Percentiles rank a stretch among this genome's conserved stretches.
phyloP scores from a whole-genome alignment of 1,140 invertebrate species.

The Brachionus paranguensis region DNA sequence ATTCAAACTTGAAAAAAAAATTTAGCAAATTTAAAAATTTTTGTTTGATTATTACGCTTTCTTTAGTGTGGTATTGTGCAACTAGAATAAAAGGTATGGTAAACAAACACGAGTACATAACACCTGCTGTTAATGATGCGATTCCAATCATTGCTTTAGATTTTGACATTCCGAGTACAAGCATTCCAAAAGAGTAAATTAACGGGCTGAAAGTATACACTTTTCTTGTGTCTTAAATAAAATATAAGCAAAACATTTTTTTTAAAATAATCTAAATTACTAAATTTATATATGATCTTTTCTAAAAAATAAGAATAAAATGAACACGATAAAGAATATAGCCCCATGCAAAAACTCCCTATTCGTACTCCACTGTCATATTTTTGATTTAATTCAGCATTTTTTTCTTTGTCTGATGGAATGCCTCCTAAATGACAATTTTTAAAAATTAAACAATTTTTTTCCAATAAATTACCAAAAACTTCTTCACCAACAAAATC shows the following conservation, averaged over 20 bases:
- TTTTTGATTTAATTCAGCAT: constrained; percentile 57
- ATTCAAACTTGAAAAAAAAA: constrained; percentile 16
- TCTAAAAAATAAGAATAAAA: constrained; percentile 82
- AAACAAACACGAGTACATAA: constrained; percentile 94
- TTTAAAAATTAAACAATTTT: constrained; percentile 42
- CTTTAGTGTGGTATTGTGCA: constrained; percentile 81
- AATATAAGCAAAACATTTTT: not conserved
- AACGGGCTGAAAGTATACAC: constrained; percentile 85
- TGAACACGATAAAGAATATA: constrained; percentile 88
- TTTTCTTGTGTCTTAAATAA: constrained; percentile 65
- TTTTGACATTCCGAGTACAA: constrained; percentile 72
- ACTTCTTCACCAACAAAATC: constrained; percentile 93
- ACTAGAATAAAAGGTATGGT: constrained; percentile 91
- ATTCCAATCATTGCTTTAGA: constrained; percentile 58
- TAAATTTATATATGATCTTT: constrained; percentile 72
- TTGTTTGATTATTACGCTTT: constrained; percentile 63
- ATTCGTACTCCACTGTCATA: constrained; percentile 87
- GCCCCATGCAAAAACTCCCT: constrained; percentile 90
- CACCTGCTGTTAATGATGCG: constrained; percentile 59
- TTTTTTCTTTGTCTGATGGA: constrained; percentile 64
- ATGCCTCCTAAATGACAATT: constrained; percentile 25
- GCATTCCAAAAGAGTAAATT: constrained; percentile 80
- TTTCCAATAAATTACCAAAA: constrained; percentile 78
- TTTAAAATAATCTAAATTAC: constrained; percentile 47
- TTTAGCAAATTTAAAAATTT: not conserved